A percentile compares a stretch with the other conserved stretches of the same genome.
These are phyloP conservation scores for Oegoconia quadripuncta DNA, from an alignment of 2,888 invertebrate genomes.

Conservation along the genomic window DNA sequence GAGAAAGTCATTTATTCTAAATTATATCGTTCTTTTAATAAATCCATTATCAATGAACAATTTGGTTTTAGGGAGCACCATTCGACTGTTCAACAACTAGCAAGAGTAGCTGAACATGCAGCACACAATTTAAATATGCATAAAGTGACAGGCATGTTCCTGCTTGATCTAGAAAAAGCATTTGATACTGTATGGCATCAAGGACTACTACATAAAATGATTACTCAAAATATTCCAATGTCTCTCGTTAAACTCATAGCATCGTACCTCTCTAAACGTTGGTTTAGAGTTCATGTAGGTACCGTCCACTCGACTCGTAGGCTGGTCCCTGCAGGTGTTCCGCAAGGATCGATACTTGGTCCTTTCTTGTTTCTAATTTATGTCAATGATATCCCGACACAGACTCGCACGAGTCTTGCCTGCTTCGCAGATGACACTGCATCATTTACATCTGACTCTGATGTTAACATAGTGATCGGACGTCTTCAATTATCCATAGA, in stretches of 20 bases:
- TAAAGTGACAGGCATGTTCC: constrained; percentile 9
- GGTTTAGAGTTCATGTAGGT: constrained; percentile 1
- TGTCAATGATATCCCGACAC: constrained; percentile 5
- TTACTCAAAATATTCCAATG: not conserved
- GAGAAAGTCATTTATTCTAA: constrained; percentile 7
- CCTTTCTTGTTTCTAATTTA: too few relatives aligned
- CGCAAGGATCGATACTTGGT: constrained; percentile 13
- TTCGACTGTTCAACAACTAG: constrained; percentile 10
- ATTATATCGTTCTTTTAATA: constrained; percentile 5
- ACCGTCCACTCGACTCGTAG: not conserved
- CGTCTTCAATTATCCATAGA: constrained; percentile 10
- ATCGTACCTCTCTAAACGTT: constrained; percentile 1
- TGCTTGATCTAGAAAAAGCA: constrained; percentile 7
- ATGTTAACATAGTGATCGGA: constrained; percentile 8
- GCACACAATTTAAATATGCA: constrained; percentile 8
- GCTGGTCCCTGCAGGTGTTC: constrained; percentile 7
- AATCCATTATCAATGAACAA: constrained; percentile 6
- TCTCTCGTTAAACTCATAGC: constrained; percentile 4
- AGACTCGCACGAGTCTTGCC: constrained; percentile 4
- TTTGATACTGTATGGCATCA: constrained; percentile 14
- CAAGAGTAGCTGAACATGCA: constrained; percentile 5
- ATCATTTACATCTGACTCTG: constrained; percentile 7
- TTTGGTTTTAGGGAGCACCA: constrained; percentile 12
- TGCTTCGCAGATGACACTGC: constrained; percentile 16
- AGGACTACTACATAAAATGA: constrained; percentile 5